Evolutionary conservation across 2,888 invertebrate genomes (phyloP), one percentile per base, ranked within the genome.

Genomic region (Drosophila multiciliata): DNA sequence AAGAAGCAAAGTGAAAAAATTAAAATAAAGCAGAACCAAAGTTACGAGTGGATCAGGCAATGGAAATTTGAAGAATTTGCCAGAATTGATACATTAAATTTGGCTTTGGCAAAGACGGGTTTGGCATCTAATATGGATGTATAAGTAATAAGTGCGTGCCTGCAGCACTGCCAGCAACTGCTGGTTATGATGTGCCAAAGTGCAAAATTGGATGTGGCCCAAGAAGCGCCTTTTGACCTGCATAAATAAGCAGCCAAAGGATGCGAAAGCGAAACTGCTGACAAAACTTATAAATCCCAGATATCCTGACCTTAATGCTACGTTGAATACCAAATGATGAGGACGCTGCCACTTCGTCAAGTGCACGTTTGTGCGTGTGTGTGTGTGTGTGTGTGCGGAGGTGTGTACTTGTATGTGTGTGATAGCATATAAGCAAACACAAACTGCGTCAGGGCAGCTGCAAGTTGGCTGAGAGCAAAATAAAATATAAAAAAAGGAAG

Each of bases 241-340:
- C 87, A 84, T 89, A 84, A 82, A 76, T 84, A 89, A 85, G 50
- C 62, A 66, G 72, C 58, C 49, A 77, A 74, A 62, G 72, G 71
- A 73, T 78, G 72, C 36, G 80, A 81, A 75, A 81, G 70, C 65
- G 78, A 82, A 83, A 80, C 77, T 87, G 90, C 87, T 88, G 87
- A 81, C 88, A 81, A 91, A 88, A 90, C 83, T 83, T 88, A 82
- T 88, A 91, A 90, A 90, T 90, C 91, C 87, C 80, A 83, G 83
- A 90, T 90, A 89, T 90, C 83, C 91, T 91, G 91, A 87, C 88
- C 91, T 88, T 91, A 91, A 90, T 90, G 91, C 91, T 73, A 74
- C 78, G 82, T 75, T 90, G 90, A 90, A 89, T 90, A 87, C 77
- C 63, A 88, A 90, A 90, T 90, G 87, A 82, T 88, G 91, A 75